A percentile compares a stretch with the other conserved stretches of the same genome.
Evolutionary conservation across 2,888 invertebrate species (phyloP).

Genomic region (Diadegma fenestrale): DNA sequence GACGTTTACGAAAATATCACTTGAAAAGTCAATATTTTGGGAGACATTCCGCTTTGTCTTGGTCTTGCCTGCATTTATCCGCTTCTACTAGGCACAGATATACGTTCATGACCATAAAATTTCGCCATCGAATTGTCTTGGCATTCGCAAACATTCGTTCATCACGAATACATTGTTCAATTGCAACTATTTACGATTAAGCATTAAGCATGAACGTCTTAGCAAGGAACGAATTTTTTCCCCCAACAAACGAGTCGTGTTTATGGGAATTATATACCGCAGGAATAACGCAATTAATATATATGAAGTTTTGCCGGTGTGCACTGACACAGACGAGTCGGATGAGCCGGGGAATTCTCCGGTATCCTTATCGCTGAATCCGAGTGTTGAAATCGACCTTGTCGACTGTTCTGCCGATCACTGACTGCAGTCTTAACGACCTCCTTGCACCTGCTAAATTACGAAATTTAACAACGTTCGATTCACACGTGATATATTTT

Average conservation of each 20-base stretch:
- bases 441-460: constrained; percentile 43
- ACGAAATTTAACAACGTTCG: constrained; percentile 44
- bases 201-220: constrained; percentile 23
- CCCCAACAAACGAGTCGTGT: background rate
- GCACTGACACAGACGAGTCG: background rate
- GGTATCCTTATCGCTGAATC: constrained; percentile 59
- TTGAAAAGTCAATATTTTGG: background rate
- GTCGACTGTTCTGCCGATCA: constrained; percentile 37
- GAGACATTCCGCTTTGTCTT: background rate
- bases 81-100: background rate
- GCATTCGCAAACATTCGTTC: constrained; percentile 5
- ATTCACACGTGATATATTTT: constrained; percentile 1
- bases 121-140: constrained; percentile 45
- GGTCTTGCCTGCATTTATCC: background rate
- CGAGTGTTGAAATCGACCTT: constrained; percentile 60
- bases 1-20: background rate
- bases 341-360: constrained; percentile 42
- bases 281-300: constrained; percentile 4
- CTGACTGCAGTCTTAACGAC: constrained; percentile 25
- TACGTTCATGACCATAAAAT: background rate
- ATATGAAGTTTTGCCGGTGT: constrained; percentile 7
- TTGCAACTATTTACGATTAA: constrained; percentile 31
- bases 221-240: constrained; percentile 17
- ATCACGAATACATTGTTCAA: constrained; percentile 11
- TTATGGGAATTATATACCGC: background rate